A percentile compares a stretch with the other conserved stretches of the same genome.
phyloP scores from a whole-genome alignment of 2,888 invertebrate genomes.

The Falcaria lacertinaria region DNA sequence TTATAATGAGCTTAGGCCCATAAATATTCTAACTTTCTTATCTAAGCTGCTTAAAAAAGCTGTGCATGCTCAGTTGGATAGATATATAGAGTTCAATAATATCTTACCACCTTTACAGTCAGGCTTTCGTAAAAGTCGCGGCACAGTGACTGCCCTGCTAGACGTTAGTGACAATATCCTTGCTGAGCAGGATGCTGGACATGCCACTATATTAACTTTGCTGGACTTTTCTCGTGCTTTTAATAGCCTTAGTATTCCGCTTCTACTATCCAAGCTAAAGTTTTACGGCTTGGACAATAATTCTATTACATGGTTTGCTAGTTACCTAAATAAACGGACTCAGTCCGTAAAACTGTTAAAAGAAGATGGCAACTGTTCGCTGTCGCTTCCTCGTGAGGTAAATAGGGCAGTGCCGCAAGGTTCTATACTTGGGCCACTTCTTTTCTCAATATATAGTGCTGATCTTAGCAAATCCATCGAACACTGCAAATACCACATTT shows the following conservation, averaged over 20 bases:
- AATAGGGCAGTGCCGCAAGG: slow-evolving; percentile 11
- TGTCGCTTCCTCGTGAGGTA: not conserved
- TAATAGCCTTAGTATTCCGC: slow-evolving; percentile 9
- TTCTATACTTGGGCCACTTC: slow-evolving; percentile 10
- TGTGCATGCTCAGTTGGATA: slow-evolving; percentile 2
- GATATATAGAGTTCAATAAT: slow-evolving; percentile 7
- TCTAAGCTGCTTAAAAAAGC: slow-evolving; percentile 8
- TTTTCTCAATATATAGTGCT: slow-evolving; percentile 12
- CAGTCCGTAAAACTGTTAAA: slow-evolving; percentile 8
- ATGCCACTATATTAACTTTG: slow-evolving; percentile 9
- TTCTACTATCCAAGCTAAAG: slow-evolving; percentile 10
- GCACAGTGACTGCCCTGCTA: slow-evolving; percentile 10
- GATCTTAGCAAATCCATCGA: slow-evolving; percentile 5
- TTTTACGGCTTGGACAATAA: slow-evolving; percentile 12
- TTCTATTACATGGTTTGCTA: slow-evolving; percentile 12
- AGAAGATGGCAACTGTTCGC: not conserved
- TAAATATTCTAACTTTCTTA: slow-evolving; percentile 11
- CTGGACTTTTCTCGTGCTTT: slow-evolving; percentile 18
- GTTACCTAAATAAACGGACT: slow-evolving; percentile 6
- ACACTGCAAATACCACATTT: slow-evolving; percentile 5
- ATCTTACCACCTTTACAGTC: slow-evolving; percentile 13
- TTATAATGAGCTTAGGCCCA: slow-evolving; percentile 8
- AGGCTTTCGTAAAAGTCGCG: slow-evolving; percentile 9
- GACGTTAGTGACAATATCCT: slow-evolving; percentile 14
- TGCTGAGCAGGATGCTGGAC: slow-evolving; percentile 9